Evolutionary conservation across 2,797 vertebrate genomes (phyloP), one percentile per base, ranked within the genome.

Genomic region (Apogon talboti): DNA sequence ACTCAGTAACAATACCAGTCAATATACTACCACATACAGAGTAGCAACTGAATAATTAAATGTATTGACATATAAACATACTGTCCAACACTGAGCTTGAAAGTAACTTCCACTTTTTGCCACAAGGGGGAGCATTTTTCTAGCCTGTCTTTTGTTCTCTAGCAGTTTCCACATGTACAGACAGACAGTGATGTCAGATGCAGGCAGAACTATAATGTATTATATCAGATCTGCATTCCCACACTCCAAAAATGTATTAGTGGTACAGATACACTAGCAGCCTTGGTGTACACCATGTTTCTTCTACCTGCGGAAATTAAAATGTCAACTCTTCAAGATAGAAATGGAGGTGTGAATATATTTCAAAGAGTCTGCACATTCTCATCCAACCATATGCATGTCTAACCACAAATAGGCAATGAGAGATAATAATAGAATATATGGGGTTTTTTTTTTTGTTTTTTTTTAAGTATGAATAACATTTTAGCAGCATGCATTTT

Each of bases 111-210:
- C 13, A 41, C 0, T 9, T 81, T 59, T 54, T 14, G 33, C 90
- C 91, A 91, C 86, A 77, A 88, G 91, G 11, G 71, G 90, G 87
- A 69, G 88, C 58, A 9, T 81, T 63, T 77, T 47, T 43, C 16
- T 33, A 1, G 7, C 33, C 60, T 1, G 16, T 61, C 45, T 73
- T 81, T 85, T 86, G 76, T 86, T 82, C 66, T 82, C 47, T 8
- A 57, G 42, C 60, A 58, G 57, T 37, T 46, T 50, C 44, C 52
- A 60, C 44, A 79, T 47, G 21, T 55, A 61, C 50, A 78, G 38
- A 53, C 59, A 79, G 43, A 19, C 47, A 45, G 44, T 55, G 49
- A 66, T 74, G 70, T 76, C 46, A 60, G 42, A 79, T 35, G 24
- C 59, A 69, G 42, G 30, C 47, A 35, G 54, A 56, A 51, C 49